Evolutionary conservation across 2,113 vertebrate genomes (phyloP), one percentile per base, ranked within the genome.

Genomic region (Forbesichthys agassizii): DNA sequence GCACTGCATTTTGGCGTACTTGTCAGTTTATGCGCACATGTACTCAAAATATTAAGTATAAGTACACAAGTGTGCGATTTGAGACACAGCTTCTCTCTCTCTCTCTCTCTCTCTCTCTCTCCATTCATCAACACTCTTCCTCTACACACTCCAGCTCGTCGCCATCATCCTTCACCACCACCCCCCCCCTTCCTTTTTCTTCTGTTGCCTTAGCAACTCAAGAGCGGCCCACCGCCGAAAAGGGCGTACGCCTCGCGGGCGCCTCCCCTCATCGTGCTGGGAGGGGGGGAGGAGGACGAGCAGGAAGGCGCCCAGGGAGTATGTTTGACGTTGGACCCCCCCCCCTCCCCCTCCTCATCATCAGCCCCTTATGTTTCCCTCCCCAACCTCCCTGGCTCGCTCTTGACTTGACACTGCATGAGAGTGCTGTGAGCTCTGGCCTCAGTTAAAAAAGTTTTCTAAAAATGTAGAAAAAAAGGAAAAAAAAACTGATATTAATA

Each of bases 261-360:
- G 68, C 92, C 91, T 75, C 92, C 92, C 55, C 91, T 93, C 82
- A 93, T 93, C 88, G 67, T 86, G 69, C 82, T 92, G 9, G 48
- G 77, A 87, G 90, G 78, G 69, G 91, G 91, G 84, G 88, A 91
- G 33, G 91, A 91, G 83, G 89, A 92, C 82, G 89, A 91, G 77
- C 88, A 91, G 77, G 89, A 91, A 80, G 91, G 90, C 87, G 88
- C 87, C 85, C 92, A 93, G 90, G 93, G 90, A 93, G 93, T 93
- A 93, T 70, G 92, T 93, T 82, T 58, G 9, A 76, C 48, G 33
- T 27, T 51, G 4, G 48, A 60, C 48, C 49, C 48, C 33, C 49
- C 51, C 42, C 13, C 73, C 53, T 8, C 33, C 33, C 66, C 27
- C 9, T 33, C 12, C 56, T 16, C 33, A 27, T n/a, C 67, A 66